Conservation (phyloP, 1,140 invertebrate species). For the Scaptomyza pallida region DNA sequence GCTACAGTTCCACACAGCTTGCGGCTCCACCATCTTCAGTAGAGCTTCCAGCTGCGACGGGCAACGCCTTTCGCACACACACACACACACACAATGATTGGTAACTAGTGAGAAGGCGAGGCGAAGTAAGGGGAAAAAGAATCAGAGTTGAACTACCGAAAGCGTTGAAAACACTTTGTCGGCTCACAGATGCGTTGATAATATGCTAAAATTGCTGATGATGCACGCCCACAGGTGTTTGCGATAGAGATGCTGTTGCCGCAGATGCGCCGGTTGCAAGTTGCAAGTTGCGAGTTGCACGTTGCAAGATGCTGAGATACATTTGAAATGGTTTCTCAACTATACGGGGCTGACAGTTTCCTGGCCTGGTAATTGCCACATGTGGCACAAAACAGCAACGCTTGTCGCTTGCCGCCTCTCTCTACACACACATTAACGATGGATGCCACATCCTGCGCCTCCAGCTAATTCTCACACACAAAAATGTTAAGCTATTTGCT, state of each 20-base stretch:
- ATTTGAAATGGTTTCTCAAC: slow-evolving; percentile 42
- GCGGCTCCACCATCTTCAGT: slow-evolving; percentile 7
- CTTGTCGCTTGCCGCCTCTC: slow-evolving; percentile 7
- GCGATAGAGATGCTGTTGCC: slow-evolving; percentile 35
- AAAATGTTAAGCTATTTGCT: slow-evolving; percentile 63
- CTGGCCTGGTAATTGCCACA: slow-evolving; percentile 57
- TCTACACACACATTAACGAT: slow-evolving; percentile 75
- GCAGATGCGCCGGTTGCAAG: slow-evolving; percentile 4
- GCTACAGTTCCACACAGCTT: slow-evolving; percentile 19
- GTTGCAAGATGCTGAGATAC: slow-evolving; percentile 53
- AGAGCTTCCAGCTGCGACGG: slow-evolving; percentile 41
- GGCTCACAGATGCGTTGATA: slow-evolving; percentile 82
- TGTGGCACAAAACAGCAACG: slow-evolving; percentile 52
- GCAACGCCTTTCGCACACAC: slow-evolving; percentile 54
- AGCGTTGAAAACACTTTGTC: slow-evolving; percentile 82
- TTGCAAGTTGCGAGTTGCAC: slow-evolving; percentile 26
- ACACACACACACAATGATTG: not conserved
- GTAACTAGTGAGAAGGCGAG: slow-evolving; percentile 12
- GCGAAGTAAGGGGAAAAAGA: not conserved
- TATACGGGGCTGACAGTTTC: slow-evolving; percentile 56
- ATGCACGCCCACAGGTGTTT: slow-evolving; percentile 78
- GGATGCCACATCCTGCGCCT: slow-evolving; percentile 71
- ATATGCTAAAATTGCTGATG: slow-evolving; percentile 81
- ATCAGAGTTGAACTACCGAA: slow-evolving; percentile 59
- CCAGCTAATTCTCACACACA: not conserved